Evolutionary conservation across 1,140 invertebrate species (phyloP).

Genomic region (Subanguina moxae): DNA sequence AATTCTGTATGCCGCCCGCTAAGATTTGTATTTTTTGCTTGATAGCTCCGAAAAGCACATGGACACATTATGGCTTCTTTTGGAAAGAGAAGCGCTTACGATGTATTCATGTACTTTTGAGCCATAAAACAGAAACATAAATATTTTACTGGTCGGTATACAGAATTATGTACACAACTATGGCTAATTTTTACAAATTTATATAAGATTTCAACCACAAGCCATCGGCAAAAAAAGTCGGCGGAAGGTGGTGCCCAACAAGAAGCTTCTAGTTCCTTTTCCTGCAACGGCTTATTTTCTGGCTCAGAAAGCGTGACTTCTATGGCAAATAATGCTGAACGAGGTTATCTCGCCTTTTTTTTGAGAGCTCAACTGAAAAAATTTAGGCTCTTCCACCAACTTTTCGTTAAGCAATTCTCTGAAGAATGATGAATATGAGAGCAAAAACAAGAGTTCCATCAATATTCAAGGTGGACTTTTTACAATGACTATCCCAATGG

Average conservation of each 20-base stretch:
- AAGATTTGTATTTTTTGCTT: too few species aligned
- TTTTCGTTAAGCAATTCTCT: background rate
- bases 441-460: background rate
- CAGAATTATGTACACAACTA: too few species aligned
- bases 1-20: too few species aligned
- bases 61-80: too few species aligned
- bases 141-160: too few species aligned
- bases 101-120: too few species aligned
- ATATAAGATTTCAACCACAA: background rate
- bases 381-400: constrained; percentile 2
- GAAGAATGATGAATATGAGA: background rate
- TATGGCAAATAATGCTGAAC: background rate
- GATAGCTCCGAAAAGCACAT: too few species aligned
- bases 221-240: background rate
- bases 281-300: background rate
- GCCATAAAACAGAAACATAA: too few species aligned
- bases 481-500: constrained; percentile 24
- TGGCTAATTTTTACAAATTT: background rate
- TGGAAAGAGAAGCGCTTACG: too few species aligned
- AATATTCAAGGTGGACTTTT: constrained; percentile 7
- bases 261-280: background rate
- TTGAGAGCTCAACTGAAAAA: background rate
- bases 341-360: background rate
- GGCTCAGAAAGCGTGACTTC: background rate
- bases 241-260: background rate